phyloP scores from a whole-genome alignment of 2,888 invertebrate genomes.

The Hemithea aestivaria region DNA sequence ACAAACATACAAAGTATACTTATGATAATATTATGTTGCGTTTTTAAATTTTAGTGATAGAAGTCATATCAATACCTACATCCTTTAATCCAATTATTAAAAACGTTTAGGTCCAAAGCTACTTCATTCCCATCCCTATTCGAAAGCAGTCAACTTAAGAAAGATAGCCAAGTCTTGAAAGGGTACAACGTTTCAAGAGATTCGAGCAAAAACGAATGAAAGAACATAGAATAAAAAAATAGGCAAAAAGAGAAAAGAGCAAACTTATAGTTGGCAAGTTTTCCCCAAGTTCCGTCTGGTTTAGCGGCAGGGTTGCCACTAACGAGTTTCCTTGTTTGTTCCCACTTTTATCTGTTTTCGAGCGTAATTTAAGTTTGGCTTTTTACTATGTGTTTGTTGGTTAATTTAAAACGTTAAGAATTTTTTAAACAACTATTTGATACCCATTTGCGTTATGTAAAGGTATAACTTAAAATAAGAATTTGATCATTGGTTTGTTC shows the following conservation, averaged over 20 bases:
- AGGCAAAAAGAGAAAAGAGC: slow-evolving; percentile 65
- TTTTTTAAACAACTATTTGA: too few species aligned
- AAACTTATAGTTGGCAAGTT: slow-evolving; percentile 71
- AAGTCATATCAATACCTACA: too few species aligned
- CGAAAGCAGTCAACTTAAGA: slow-evolving; percentile 69
- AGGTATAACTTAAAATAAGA: too few species aligned
- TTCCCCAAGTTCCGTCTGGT: slow-evolving; percentile 57
- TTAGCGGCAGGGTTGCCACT: slow-evolving; percentile 48
- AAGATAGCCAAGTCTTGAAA: slow-evolving; percentile 76
- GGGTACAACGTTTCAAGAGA: slow-evolving; percentile 68
- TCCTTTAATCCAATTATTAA: too few species aligned
- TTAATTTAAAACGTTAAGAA: too few species aligned
- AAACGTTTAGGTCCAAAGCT: slow-evolving; percentile 13
- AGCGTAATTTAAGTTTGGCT: slow-evolving; percentile 30
- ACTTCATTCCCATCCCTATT: slow-evolving; percentile 45
- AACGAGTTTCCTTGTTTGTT: slow-evolving; percentile 45
- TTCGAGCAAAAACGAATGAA: slow-evolving; percentile 57
- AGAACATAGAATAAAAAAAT: slow-evolving; percentile 41
- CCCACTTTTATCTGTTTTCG: slow-evolving; percentile 35
- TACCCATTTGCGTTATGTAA: too few species aligned
- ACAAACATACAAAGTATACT: too few species aligned
- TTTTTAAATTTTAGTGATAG: too few species aligned
- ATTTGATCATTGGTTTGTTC: too few species aligned
- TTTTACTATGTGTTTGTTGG: slow-evolving; percentile 11
- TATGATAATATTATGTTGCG: too few species aligned